phyloP scores from a whole-genome alignment of 2,797 vertebrate species.

The Rhincodon typus region DNA sequence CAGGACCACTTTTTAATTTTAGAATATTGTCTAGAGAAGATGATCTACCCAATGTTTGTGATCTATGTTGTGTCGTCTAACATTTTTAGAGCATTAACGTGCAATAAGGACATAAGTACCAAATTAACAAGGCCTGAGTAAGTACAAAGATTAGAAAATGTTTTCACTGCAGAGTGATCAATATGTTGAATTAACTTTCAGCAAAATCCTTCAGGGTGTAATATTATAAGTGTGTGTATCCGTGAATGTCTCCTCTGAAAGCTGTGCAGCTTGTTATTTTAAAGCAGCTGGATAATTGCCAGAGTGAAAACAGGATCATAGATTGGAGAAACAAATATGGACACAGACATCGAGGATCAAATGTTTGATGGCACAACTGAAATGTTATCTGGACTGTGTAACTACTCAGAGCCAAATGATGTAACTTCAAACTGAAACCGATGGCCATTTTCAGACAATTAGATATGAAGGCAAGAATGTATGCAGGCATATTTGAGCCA shows the following conservation, averaged over 20 bases:
- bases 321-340: not conserved
- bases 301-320: not conserved
- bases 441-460: not conserved
- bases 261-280: not conserved
- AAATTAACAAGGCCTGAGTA: not conserved
- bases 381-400: not conserved
- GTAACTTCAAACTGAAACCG: not conserved
- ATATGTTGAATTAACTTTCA: conserved; percentile 3
- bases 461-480: not conserved
- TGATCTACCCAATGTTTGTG: not conserved
- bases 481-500: too few species aligned
- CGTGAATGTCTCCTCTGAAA: not conserved
- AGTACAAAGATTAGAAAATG: not conserved
- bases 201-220: not conserved
- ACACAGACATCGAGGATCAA: not conserved
- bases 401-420: not conserved
- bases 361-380: not conserved
- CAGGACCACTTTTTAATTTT: not conserved
- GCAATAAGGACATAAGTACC: not conserved
- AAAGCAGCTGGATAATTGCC: not conserved
- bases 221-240: not conserved
- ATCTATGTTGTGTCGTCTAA: not conserved
- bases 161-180: not conserved
- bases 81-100: not conserved
- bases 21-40: not conserved